Conservation (phyloP, 2,888 invertebrate genomes). For the Apoda limacodes region DNA sequence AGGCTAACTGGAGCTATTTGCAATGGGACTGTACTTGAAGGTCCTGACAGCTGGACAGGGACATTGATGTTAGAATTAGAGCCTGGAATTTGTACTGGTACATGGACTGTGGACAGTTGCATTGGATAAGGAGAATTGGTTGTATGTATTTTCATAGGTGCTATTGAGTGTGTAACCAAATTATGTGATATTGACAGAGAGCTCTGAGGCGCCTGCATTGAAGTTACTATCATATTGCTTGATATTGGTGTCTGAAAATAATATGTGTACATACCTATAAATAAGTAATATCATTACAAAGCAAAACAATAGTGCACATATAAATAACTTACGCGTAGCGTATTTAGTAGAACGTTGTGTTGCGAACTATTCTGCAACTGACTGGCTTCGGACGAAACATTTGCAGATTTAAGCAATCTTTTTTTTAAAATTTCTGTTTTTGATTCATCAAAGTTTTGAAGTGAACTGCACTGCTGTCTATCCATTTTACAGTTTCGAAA, state of each 20-base stretch:
- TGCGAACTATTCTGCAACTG: conserved; percentile 43
- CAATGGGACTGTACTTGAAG: conserved; percentile 45
- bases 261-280: conserved; percentile 3
- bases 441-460: conserved; percentile 65
- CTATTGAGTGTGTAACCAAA: conserved; percentile 55
- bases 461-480: conserved; percentile 60
- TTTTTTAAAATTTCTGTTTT: conserved; percentile 66
- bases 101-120: conserved; percentile 58
- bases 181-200: conserved; percentile 56
- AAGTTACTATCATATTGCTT: conserved; percentile 64
- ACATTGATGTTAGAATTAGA: conserved; percentile 58
- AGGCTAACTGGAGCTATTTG: conserved; percentile 57
- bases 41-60: conserved; percentile 53
- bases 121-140: conserved; percentile 50
- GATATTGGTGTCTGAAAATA: conserved; percentile 62
- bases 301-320: neutral
- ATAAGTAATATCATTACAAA: conserved; percentile 15
- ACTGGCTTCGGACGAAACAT: conserved; percentile 36
- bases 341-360: conserved; percentile 59
- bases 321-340: conserved; percentile 53
- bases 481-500: conserved; percentile 57
- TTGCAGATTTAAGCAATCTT: conserved; percentile 56
- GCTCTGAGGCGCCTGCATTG: conserved; percentile 57
- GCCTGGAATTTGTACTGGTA: conserved; percentile 60
- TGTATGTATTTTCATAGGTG: conserved; percentile 56